Conservation (phyloP, 2,113 vertebrate genomes). For the Lophius piscatorius region DNA sequence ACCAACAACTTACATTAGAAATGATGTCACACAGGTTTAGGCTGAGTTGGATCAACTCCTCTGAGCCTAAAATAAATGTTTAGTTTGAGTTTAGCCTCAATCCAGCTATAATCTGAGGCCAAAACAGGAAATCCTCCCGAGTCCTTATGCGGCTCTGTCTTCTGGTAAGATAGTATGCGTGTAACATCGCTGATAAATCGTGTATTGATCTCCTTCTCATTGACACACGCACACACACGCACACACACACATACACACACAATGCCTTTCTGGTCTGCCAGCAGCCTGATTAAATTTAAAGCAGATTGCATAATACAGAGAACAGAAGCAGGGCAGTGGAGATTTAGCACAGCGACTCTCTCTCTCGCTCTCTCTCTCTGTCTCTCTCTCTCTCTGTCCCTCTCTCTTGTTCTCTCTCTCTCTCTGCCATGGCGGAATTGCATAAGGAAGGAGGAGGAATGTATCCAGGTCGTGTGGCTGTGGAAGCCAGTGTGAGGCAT, state of each 20-base stretch:
- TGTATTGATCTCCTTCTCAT: slow-evolving; percentile 35
- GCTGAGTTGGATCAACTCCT: slow-evolving; percentile 12
- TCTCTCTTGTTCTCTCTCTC: slow-evolving; percentile 34
- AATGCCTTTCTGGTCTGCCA: slow-evolving; percentile 34
- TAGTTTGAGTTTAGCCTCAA: slow-evolving; percentile 20
- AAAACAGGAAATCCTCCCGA: slow-evolving; percentile 12
- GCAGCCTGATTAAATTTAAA: slow-evolving; percentile 68
- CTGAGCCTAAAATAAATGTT: slow-evolving; percentile 23
- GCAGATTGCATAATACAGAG: slow-evolving; percentile 72
- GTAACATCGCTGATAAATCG: slow-evolving; percentile 27
- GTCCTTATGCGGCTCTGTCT: neutral
- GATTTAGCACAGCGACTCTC: slow-evolving; percentile 71
- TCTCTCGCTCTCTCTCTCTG: slow-evolving; percentile 34
- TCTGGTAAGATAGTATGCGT: slow-evolving; percentile 3
- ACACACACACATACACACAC: slow-evolving; percentile 4
- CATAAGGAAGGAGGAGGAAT: slow-evolving; percentile 73
- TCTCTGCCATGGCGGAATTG: slow-evolving; percentile 69
- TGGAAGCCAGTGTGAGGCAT: slow-evolving; percentile 69
- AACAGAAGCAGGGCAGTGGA: slow-evolving; percentile 76
- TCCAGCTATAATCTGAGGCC: slow-evolving; percentile 16
- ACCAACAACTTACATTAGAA: slow-evolving; percentile 23
- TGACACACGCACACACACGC: slow-evolving; percentile 5
- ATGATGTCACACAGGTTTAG: slow-evolving; percentile 47
- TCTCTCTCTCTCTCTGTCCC: slow-evolving; percentile 28
- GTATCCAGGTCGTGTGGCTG: slow-evolving; percentile 76